Base-by-base conservation (phyloP, 2,797 vertebrate genomes). In the Halcyon badia region DNA sequence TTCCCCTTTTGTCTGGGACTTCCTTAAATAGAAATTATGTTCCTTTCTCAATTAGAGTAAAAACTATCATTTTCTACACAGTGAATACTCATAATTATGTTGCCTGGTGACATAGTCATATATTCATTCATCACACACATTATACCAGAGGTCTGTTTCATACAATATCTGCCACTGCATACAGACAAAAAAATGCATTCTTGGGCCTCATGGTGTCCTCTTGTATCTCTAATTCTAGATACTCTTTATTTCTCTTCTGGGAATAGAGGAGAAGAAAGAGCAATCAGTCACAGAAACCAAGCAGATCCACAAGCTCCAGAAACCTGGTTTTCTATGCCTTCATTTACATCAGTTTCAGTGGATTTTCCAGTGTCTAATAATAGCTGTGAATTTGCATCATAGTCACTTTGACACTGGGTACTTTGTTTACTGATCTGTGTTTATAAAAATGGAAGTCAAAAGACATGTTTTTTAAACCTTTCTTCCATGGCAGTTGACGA, bases 141-240 rank as follows among this genome's bases (percentile, higher is more conserved):
- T 10, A 5, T 25, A 10, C 0, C 14, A 56, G 30, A 48, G 30
- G 11, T 85, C 31, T 58, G 31, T 13, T 80, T 64, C 1, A 0
- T 72, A 26, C 8, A 9, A 4, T 62, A 2, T 62, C 24, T 46
- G 33, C 26, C 19, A 9, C 24, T n/a, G 10, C 5, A 7, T 54
- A 28, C 20, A 73, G 21, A 1, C 33, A 25, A 42, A 71, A 4
- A 10, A 20, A 14, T 15, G 4, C 9, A 17, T 48, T 66, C 6
- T 17, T 42, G 19, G 5, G 7, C 42, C 49, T 82, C 68, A 19
- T 20, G 26, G 30, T 24, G 6, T 22, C 22, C 65, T 60, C 7
- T 52, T 19, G 25, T n/a, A 4, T 35, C 80, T 70, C 35, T 19
- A 86, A 10, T 21, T 58, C 35, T 71, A 44, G 42, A 83, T 17